Conservation (phyloP, 1,140 invertebrate species). For the Penaeus japonicus region DNA sequence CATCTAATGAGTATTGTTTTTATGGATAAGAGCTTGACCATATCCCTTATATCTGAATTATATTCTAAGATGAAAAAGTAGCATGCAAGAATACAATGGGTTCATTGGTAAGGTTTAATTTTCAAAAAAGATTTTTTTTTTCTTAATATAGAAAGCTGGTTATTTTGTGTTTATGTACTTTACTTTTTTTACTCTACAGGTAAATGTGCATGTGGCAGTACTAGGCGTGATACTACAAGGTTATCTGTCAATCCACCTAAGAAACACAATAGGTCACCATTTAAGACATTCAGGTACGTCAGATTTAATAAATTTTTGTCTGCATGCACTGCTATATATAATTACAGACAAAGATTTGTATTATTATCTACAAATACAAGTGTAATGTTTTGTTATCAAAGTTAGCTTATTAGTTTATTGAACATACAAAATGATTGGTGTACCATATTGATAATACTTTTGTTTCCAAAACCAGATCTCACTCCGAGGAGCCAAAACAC, state of each 20-base stretch:
- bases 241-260: background rate
- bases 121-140: no score
- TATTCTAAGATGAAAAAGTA: no score
- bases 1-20: no score
- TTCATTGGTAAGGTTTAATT: no score
- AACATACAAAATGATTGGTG: background rate
- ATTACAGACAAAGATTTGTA: no score
- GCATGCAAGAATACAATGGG: no score
- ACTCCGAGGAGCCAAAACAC: slow-evolving; percentile 37
- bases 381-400: no score
- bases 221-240: slow-evolving; percentile 16
- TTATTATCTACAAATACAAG: no score
- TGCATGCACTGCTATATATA: background rate
- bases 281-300: slow-evolving; percentile 41
- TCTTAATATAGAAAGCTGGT: background rate
- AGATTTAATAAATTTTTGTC: background rate
- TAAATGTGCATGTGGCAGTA: slow-evolving; percentile 25
- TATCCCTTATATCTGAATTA: no score
- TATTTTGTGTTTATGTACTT: background rate
- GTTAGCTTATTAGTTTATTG: background rate
- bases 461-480: slow-evolving; percentile 23
- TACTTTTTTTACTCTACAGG: background rate
- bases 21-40: no score
- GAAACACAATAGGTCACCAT: slow-evolving; percentile 37
- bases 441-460: background rate